Percentiles rank a stretch among this genome's conserved stretches.
Conservation (phyloP, 2,797 vertebrate genomes). For the Chloroceryle inda region DNA sequence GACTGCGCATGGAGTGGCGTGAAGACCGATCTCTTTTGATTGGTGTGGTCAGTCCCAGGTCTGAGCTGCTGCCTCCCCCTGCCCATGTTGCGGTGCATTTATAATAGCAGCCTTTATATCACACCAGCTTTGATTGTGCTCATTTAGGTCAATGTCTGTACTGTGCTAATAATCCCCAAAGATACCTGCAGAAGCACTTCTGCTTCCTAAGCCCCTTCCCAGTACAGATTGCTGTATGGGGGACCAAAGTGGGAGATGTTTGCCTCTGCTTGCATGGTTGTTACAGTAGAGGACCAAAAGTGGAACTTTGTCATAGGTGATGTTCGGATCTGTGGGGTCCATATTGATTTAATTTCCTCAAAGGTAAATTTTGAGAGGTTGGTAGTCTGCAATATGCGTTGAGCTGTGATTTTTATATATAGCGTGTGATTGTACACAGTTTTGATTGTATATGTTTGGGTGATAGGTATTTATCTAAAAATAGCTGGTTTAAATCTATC, state of each 20-base stretch:
- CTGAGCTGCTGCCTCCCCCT: not conserved
- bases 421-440: not conserved
- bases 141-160: not conserved
- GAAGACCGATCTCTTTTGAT: no score
- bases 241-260: not conserved
- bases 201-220: not conserved
- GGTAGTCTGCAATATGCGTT: no score
- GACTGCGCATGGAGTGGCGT: accelerated
- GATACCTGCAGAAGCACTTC: not conserved
- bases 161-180: not conserved
- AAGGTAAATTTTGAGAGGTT: not conserved
- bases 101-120: accelerated
- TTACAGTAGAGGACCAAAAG: not conserved
- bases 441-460: not conserved
- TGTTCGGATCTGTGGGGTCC: accelerated
- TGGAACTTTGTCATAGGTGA: not conserved
- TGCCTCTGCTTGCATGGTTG: not conserved
- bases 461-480: not conserved
- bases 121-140: accelerated
- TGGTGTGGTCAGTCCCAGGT: accelerated
- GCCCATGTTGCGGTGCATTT: accelerated
- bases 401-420: not conserved
- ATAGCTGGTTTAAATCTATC: not conserved
- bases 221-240: not conserved
- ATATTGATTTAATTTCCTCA: not conserved